These are phyloP conservation scores for Drosophila neotestacea DNA, from an alignment of 2,888 invertebrate genomes.

Conservation along the genomic window DNA sequence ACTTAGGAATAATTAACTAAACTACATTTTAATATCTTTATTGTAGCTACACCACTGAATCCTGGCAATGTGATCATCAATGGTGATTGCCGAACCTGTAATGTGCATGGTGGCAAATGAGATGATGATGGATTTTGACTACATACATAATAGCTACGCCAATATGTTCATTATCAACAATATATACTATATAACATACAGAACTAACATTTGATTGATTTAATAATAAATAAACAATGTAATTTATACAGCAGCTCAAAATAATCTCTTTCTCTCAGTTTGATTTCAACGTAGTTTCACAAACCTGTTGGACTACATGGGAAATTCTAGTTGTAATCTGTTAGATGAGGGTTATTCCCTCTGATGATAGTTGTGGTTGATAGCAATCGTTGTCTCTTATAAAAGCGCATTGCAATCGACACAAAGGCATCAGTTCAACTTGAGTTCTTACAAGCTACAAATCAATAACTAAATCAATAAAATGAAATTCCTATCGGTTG, in stretches of 20 bases:
- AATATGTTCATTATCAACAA: conserved; percentile 36
- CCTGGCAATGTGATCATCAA: conserved; percentile 74
- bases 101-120: conserved; percentile 68
- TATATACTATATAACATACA: background rate
- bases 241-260: conserved; percentile 6
- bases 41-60: conserved; percentile 60
- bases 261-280: background rate
- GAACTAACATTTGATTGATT: conserved; percentile 7
- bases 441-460: conserved; percentile 29
- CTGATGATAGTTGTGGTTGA: conserved; percentile 25
- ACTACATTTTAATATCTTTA: background rate
- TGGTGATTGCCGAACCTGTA: conserved; percentile 65
- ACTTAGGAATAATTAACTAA: background rate
- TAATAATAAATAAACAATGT: conserved; percentile 17
- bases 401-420: conserved; percentile 19
- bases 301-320: conserved; percentile 28
- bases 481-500: conserved; percentile 72
- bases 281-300: conserved; percentile 22
- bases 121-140: background rate
- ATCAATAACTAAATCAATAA: conserved; percentile 37
- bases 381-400: conserved; percentile 9
- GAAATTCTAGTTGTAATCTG: conserved; percentile 38
- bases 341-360: conserved; percentile 45
- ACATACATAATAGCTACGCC: conserved; percentile 3
- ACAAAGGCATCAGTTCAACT: conserved; percentile 30